These are phyloP conservation scores for Ceraclea dissimilis DNA, from an alignment of 2,888 invertebrate species.

Conservation along the genomic window DNA sequence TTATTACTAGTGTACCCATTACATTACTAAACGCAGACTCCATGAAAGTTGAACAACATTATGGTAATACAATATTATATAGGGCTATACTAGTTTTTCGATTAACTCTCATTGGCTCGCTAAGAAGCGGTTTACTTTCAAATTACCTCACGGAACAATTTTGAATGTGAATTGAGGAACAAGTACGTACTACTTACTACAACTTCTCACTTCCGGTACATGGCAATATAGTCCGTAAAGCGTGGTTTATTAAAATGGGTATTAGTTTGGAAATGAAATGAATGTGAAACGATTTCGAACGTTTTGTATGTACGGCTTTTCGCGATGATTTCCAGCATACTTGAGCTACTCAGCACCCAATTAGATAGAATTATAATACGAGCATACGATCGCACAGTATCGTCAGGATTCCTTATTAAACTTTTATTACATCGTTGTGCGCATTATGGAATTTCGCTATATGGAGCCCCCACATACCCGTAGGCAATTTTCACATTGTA, in stretches of 20 bases:
- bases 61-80: too few species aligned
- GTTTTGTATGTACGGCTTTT: slow-evolving; percentile 7
- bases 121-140: slow-evolving; percentile 20
- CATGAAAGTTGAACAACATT: too few species aligned
- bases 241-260: background rate
- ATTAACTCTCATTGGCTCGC: slow-evolving; percentile 12
- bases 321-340: slow-evolving; percentile 20
- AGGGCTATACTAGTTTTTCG: background rate
- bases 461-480: background rate
- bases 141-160: slow-evolving; percentile 17
- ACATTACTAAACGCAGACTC: too few species aligned
- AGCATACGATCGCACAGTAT: slow-evolving; percentile 6
- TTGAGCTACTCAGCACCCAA: slow-evolving; percentile 17
- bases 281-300: too few species aligned
- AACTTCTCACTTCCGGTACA: too few species aligned
- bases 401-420: slow-evolving; percentile 20
- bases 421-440: slow-evolving; percentile 18
- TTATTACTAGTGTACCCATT: too few species aligned
- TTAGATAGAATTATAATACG: slow-evolving; percentile 6
- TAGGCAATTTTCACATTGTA: too few species aligned
- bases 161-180: too few species aligned
- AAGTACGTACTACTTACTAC: too few species aligned
- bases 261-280: background rate
- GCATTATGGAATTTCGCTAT: slow-evolving; percentile 13
- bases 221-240: too few species aligned